A percentile compares a stretch with the other conserved stretches of the same genome.
These are phyloP conservation scores for Loxodonta africana DNA, from an alignment of 2,113 vertebrate genomes.

Conservation along the genomic window DNA sequence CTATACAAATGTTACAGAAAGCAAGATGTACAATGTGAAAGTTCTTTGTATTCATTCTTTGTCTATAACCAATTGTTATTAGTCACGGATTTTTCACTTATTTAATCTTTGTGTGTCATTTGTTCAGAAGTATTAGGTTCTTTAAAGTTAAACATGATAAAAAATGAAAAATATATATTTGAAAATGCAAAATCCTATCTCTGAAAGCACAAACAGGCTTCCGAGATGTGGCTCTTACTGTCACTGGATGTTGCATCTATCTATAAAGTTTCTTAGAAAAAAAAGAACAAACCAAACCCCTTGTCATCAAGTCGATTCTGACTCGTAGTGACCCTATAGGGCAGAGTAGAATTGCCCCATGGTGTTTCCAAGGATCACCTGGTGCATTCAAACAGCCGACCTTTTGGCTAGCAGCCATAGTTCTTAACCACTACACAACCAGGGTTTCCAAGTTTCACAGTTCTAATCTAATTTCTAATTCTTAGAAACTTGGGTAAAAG, in stretches of 20 bases:
- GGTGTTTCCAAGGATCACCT: too few species aligned
- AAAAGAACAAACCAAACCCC: too few species aligned
- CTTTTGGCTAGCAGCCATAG: too few species aligned
- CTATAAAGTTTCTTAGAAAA: not conserved
- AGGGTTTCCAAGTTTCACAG: too few species aligned
- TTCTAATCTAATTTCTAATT: slow-evolving; percentile 45
- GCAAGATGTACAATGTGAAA: not conserved
- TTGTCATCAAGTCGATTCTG: too few species aligned
- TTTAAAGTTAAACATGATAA: not conserved
- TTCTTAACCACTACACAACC: too few species aligned
- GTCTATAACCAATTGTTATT: not conserved
- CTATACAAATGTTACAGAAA: not conserved
- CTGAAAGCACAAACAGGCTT: not conserved
- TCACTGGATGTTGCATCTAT: not conserved
- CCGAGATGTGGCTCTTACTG: not conserved
- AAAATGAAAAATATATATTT: not conserved
- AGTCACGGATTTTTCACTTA: not conserved
- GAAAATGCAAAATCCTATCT: not conserved
- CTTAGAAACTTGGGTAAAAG: not conserved
- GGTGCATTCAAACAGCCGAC: too few species aligned
- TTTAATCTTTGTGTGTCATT: not conserved
- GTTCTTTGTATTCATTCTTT: not conserved
- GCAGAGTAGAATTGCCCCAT: too few species aligned
- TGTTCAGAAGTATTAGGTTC: not conserved
- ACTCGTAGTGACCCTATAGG: too few species aligned